Evolutionary conservation across 2,888 invertebrate species (phyloP).

Genomic region (Archips xylosteana): DNA sequence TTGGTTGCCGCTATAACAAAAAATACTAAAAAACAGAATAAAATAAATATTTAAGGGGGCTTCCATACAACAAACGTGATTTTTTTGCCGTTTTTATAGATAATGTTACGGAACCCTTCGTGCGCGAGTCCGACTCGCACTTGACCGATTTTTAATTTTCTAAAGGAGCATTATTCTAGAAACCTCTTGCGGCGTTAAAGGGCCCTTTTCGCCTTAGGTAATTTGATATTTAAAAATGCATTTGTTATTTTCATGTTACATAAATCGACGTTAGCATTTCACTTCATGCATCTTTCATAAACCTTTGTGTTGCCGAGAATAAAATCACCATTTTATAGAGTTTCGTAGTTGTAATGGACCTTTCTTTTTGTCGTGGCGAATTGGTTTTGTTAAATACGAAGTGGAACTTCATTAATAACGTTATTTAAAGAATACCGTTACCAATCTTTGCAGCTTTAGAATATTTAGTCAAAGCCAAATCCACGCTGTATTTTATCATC

Average conservation of each 20-base stretch:
- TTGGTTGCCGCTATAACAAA: no score
- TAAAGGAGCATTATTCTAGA: no score
- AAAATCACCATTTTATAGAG: slow-evolving; percentile 17
- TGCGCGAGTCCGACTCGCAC: no score
- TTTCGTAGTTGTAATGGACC: slow-evolving; percentile 7
- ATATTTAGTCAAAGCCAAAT: background rate
- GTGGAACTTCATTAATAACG: slow-evolving; percentile 24
- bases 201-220: background rate
- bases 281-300: slow-evolving; percentile 28
- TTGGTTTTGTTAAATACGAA: slow-evolving; percentile 16
- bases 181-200: no score
- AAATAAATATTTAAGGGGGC: no score
- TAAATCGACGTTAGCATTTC: slow-evolving; percentile 19
- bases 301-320: slow-evolving; percentile 16
- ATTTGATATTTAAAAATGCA: background rate
- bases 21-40: no score
- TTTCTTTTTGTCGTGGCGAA: slow-evolving; percentile 24
- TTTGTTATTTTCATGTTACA: slow-evolving; percentile 21
- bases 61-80: no score
- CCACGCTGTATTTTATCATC: background rate
- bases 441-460: background rate
- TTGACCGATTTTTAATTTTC: no score
- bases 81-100: no score
- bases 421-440: background rate
- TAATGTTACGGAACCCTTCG: no score